These are phyloP conservation scores for Tachina lurida DNA, from an alignment of 2,888 invertebrate species.

Conservation along the genomic window DNA sequence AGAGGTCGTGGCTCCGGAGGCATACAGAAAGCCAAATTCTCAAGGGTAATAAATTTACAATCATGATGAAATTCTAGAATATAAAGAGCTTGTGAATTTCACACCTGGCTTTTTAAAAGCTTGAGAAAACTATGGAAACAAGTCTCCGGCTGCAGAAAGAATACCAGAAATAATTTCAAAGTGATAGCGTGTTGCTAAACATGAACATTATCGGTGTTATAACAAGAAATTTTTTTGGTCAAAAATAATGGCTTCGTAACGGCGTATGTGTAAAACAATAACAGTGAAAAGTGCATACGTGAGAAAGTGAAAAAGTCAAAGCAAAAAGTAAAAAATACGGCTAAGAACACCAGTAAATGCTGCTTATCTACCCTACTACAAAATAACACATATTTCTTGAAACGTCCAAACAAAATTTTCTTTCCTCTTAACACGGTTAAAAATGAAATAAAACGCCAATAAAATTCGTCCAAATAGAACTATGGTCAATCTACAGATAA, in stretches of 20 bases:
- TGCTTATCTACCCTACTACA: conserved; percentile 35
- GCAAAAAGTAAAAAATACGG: conserved; percentile 4
- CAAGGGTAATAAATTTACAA: conserved; percentile 80
- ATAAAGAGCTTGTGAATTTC: conserved; percentile 46
- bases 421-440: conserved; percentile 17
- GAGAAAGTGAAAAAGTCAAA: conserved; percentile 38
- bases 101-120: conserved; percentile 58
- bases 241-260: conserved; percentile 65
- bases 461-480: conserved; percentile 28
- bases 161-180: conserved; percentile 46
- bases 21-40: conserved; percentile 84
- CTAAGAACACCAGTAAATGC: conserved; percentile 21
- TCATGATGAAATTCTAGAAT: conserved; percentile 68
- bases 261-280: conserved; percentile 55
- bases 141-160: conserved; percentile 67
- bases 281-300: conserved; percentile 18
- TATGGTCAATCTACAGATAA: conserved; percentile 34
- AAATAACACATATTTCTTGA: conserved; percentile 43
- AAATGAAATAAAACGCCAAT: conserved; percentile 23
- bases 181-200: conserved; percentile 8
- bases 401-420: conserved; percentile 21
- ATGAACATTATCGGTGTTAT: conserved; percentile 24
- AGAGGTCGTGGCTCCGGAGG: conserved; percentile 87
- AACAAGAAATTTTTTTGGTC: conserved; percentile 22
- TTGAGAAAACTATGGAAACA: conserved; percentile 59